Percentiles rank a stretch among this genome's conserved stretches.
These are phyloP conservation scores for Halocynthia roretzi DNA, from an alignment of 23 tunicate genomes.

Conservation along the genomic window DNA sequence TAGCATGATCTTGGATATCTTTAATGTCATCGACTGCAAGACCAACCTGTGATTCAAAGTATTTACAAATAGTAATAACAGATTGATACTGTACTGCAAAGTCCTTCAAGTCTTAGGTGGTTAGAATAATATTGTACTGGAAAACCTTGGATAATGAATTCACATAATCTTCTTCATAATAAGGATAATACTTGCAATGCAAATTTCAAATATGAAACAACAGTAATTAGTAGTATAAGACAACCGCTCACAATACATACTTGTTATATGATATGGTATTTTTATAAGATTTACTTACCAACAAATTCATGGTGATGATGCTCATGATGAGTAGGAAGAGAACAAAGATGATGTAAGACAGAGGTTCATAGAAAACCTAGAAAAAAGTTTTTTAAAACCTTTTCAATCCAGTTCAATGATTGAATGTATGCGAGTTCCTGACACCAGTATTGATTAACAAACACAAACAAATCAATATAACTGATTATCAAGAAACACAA, in stretches of 20 bases:
- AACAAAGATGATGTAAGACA: constrained; percentile 68
- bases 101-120: not conserved
- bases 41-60: constrained; percentile 51
- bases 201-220: not conserved
- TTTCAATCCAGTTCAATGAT: not conserved
- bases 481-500: not conserved
- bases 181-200: not conserved
- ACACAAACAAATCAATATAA: not conserved
- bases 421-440: not conserved
- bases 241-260: too few relatives aligned
- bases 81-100: not conserved
- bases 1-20: constrained; percentile 87
- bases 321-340: constrained; percentile 79
- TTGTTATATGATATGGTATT: too few relatives aligned
- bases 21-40: constrained; percentile 98
- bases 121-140: not conserved
- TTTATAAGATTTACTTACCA: constrained; percentile 25
- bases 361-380: constrained; percentile 54
- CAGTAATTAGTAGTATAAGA: too few relatives aligned
- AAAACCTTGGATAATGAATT: too few relatives aligned
- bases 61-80: not conserved
- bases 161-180: not conserved
- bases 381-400: not conserved
- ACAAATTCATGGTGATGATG: constrained; percentile 88
- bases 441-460: not conserved